Evolutionary conservation across 2,797 vertebrate species (phyloP).

Genomic region (Iguana delicatissima): DNA sequence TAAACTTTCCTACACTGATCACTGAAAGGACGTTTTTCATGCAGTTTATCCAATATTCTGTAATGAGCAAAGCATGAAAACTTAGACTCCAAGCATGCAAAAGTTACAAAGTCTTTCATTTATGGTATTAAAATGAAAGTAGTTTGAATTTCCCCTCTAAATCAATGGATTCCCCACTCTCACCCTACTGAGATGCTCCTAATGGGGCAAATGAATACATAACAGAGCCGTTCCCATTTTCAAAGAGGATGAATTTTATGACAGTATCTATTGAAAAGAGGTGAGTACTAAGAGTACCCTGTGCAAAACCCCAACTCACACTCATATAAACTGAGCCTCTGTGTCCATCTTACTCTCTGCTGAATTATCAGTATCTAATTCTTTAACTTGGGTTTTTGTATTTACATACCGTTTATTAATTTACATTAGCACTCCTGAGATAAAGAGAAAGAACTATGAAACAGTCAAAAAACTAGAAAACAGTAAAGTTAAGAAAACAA

Average conservation of each 20-base stretch:
- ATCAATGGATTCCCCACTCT: constrained; percentile 54
- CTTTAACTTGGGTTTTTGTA: constrained; percentile 52
- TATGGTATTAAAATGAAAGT: not conserved
- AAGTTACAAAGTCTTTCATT: constrained; percentile 32
- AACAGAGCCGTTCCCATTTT: constrained; percentile 41
- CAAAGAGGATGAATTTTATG: constrained; percentile 35
- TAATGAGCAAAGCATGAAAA: constrained; percentile 39
- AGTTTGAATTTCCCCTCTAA: constrained; percentile 16
- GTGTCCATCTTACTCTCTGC: constrained; percentile 24
- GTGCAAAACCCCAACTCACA: constrained; percentile 34
- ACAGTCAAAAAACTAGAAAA: constrained; percentile 43
- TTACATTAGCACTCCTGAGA: constrained; percentile 78
- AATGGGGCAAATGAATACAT: not conserved
- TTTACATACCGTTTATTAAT: constrained; percentile 57
- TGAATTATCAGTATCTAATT: constrained; percentile 52
- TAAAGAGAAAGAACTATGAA: constrained; percentile 70
- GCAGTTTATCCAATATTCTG: constrained; percentile 53
- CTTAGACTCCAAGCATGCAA: constrained; percentile 4
- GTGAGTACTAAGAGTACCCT: constrained; percentile 42
- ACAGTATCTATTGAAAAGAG: constrained; percentile 26
- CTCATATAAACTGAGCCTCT: constrained; percentile 2
- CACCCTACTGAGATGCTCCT: constrained; percentile 48
- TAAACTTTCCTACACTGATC: constrained; percentile 7
- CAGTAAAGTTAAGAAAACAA: not conserved
- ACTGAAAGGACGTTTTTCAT: not conserved